Evolutionary conservation across 2,888 invertebrate genomes (phyloP).

Genomic region (Temnothorax rugatulus): DNA sequence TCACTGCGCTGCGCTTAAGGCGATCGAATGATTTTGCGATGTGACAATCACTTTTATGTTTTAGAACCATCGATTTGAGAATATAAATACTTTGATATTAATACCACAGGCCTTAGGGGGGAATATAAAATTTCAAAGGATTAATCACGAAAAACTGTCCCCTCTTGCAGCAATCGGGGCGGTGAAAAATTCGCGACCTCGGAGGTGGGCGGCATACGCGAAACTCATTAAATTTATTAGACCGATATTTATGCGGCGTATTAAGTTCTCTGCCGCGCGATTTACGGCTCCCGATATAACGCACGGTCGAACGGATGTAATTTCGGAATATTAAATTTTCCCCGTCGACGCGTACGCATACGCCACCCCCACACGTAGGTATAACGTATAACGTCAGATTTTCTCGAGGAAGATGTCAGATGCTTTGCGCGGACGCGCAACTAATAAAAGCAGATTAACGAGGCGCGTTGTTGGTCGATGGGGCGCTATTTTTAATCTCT

Average conservation of each 20-base stretch:
- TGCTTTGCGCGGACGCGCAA: neutral
- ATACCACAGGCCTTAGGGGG: neutral
- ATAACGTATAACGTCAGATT: slow-evolving; percentile 35
- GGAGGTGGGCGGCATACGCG: neutral
- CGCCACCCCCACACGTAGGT: neutral
- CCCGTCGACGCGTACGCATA: slow-evolving; percentile 1
- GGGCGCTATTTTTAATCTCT: slow-evolving; percentile 22
- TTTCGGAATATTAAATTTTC: slow-evolving; percentile 54
- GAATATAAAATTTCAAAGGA: neutral
- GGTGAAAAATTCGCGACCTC: neutral
- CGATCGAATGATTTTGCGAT: neutral
- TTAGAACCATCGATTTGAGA: neutral
- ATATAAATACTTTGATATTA: neutral
- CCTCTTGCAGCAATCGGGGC: neutral
- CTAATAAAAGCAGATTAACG: slow-evolving; percentile 42
- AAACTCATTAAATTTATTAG: slow-evolving; percentile 55
- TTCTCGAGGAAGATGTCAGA: slow-evolving; percentile 37
- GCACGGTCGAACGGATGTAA: slow-evolving; percentile 49
- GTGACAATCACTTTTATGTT: neutral
- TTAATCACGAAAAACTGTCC: neutral
- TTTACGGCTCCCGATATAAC: slow-evolving; percentile 35
- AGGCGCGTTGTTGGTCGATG: slow-evolving; percentile 12
- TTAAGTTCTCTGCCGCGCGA: slow-evolving; percentile 31
- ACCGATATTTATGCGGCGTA: slow-evolving; percentile 53
- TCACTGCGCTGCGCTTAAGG: neutral